phyloP scores from a whole-genome alignment of 2,888 invertebrate genomes.

The Barypeithes pellucidus region DNA sequence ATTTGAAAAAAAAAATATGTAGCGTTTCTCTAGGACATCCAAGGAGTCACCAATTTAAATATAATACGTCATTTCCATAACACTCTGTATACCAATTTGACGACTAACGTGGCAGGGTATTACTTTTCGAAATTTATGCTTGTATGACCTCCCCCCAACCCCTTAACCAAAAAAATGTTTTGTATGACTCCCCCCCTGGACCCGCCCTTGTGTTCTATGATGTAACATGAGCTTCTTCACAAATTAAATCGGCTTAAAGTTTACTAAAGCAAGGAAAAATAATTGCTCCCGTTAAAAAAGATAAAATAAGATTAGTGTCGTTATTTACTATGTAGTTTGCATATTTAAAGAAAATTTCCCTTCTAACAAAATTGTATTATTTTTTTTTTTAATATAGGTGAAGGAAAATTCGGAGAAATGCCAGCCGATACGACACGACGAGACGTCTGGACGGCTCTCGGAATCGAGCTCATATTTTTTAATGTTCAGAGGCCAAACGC shows the following conservation, averaged over 20 bases:
- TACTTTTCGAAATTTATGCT: too few relatives aligned
- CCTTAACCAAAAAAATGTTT: too few relatives aligned
- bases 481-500: slow-evolving; percentile 4
- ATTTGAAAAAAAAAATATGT: too few relatives aligned
- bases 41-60: too few relatives aligned
- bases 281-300: slow-evolving; percentile 1
- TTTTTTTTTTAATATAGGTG: slow-evolving; percentile 13
- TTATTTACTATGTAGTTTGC: slow-evolving; percentile 17
- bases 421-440: slow-evolving; percentile 13
- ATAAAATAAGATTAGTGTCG: neutral
- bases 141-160: too few relatives aligned
- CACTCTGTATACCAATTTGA: too few relatives aligned
- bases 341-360: slow-evolving; percentile 10
- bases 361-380: neutral
- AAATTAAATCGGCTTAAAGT: neutral
- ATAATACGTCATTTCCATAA: too few relatives aligned
- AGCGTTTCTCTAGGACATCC: too few relatives aligned
- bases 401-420: slow-evolving; percentile 10
- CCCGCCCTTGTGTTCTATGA: too few relatives aligned
- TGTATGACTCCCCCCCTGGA: too few relatives aligned
- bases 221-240: neutral
- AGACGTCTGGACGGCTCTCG: slow-evolving; percentile 17
- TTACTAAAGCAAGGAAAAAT: neutral
- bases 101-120: too few relatives aligned
- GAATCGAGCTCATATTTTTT: slow-evolving; percentile 4